A percentile compares a stretch with the other conserved stretches of the same genome.
These are phyloP conservation scores for Germaria angustata DNA, from an alignment of 2,888 invertebrate species.

Conservation along the genomic window DNA sequence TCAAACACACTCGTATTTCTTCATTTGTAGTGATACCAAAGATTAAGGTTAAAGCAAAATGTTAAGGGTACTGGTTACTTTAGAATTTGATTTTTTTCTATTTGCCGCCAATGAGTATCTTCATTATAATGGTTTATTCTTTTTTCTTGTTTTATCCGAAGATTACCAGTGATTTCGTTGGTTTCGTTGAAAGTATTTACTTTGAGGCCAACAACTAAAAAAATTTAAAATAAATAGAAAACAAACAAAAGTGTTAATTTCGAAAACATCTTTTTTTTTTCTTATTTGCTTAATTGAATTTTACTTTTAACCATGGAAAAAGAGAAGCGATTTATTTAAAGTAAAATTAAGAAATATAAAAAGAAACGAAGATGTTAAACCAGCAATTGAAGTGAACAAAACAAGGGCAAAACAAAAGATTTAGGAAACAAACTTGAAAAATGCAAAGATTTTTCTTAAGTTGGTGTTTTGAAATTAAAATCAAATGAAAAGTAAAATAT, in stretches of 20 bases:
- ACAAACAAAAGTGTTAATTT: not conserved
- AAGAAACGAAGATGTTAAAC: not conserved
- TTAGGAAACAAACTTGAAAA: not conserved
- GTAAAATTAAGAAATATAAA: not conserved
- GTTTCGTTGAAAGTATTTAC: not conserved
- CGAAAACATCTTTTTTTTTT: not conserved
- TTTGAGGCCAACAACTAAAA: not conserved
- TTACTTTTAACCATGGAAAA: not conserved
- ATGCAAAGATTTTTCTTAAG: no score
- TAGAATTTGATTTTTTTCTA: not conserved
- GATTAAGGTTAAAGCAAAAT: conserved; percentile 63
- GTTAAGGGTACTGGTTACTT: conserved; percentile 49
- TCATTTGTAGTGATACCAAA: conserved; percentile 28
- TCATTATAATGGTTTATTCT: not conserved
- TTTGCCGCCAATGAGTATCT: not conserved
- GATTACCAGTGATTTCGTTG: conserved; percentile 14
- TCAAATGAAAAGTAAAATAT: no score
- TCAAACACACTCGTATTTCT: conserved; percentile 1
- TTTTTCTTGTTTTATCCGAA: not conserved
- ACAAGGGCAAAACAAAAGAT: not conserved
- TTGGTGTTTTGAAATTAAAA: not conserved
- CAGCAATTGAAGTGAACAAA: not conserved
- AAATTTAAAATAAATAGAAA: not conserved
- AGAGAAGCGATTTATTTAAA: not conserved
- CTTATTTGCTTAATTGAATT: conserved; percentile 8